Conservation (phyloP, 2,888 invertebrate species). For the Harpalus rufipes region DNA sequence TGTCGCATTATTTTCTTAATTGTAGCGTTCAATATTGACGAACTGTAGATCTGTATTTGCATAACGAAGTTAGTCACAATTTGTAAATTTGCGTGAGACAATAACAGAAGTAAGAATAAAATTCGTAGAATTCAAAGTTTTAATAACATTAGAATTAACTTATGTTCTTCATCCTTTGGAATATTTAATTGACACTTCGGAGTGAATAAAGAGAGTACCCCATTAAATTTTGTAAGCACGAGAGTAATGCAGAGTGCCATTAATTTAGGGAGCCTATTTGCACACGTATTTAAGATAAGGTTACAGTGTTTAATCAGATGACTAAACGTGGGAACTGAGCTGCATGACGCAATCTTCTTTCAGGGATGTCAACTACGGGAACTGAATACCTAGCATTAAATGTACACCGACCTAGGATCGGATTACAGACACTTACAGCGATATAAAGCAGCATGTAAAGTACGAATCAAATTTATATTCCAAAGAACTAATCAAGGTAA, state of each 20-base stretch:
- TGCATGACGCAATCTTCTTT: slow-evolving; percentile 53
- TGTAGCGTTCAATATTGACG: slow-evolving; percentile 36
- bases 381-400: slow-evolving; percentile 24
- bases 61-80: slow-evolving; percentile 30
- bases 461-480: too few relatives aligned
- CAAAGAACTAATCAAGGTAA: too few relatives aligned
- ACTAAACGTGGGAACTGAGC: slow-evolving; percentile 64
- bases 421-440: slow-evolving; percentile 5
- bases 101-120: slow-evolving; percentile 15
- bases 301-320: slow-evolving; percentile 66
- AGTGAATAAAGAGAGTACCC: slow-evolving; percentile 34
- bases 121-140: not conserved
- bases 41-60: slow-evolving; percentile 7
- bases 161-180: not conserved
- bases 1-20: slow-evolving; percentile 3
- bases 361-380: slow-evolving; percentile 31
- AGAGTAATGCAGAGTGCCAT: slow-evolving; percentile 46
- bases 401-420: slow-evolving; percentile 2
- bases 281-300: slow-evolving; percentile 66
- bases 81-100: slow-evolving; percentile 22
- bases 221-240: slow-evolving; percentile 15
- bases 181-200: slow-evolving; percentile 32
- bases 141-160: slow-evolving; percentile 42
- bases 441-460: not conserved
- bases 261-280: slow-evolving; percentile 66